A percentile compares a stretch with the other conserved stretches of the same genome.
These are phyloP conservation scores for Heliocidaris tuberculata DNA, from an alignment of 35 echinoderm and acorn worm species.

Conservation along the genomic window DNA sequence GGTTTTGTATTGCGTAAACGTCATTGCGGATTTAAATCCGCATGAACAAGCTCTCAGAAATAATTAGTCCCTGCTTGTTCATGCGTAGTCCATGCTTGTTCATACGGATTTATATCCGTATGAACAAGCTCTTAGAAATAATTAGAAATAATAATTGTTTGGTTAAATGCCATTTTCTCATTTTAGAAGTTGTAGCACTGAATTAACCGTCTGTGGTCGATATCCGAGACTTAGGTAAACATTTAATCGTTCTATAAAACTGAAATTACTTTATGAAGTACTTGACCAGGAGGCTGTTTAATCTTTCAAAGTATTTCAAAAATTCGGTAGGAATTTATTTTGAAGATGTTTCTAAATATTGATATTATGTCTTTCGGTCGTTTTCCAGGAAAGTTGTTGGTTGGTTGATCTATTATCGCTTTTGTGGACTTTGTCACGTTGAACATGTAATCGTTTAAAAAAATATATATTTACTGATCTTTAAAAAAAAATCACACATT, in stretches of 20 bases:
- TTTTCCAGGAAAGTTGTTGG: neutral
- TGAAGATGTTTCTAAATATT: conserved; percentile 13
- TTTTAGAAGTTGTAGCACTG: neutral
- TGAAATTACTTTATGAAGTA: neutral
- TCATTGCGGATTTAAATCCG: neutral
- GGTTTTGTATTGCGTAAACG: neutral
- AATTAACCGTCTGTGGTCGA: neutral
- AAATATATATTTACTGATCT: too few species aligned
- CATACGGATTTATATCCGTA: too few species aligned
- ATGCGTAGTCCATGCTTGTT: too few species aligned
- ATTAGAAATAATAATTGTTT: neutral
- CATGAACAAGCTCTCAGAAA: too few species aligned
- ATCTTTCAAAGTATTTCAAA: neutral
- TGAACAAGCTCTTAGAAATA: neutral
- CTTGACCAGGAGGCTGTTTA: neutral
- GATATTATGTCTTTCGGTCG: neutral
- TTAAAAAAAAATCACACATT: too few species aligned
- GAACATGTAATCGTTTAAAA: neutral
- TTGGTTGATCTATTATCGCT: neutral
- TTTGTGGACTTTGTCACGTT: neutral
- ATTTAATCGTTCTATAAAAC: neutral
- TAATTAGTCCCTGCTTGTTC: too few species aligned
- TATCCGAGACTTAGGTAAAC: too few species aligned
- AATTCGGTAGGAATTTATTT: neutral
- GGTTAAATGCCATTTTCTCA: neutral